Base-by-base conservation (phyloP, 2,113 vertebrate species). In the Seriola dumerili region DNA sequence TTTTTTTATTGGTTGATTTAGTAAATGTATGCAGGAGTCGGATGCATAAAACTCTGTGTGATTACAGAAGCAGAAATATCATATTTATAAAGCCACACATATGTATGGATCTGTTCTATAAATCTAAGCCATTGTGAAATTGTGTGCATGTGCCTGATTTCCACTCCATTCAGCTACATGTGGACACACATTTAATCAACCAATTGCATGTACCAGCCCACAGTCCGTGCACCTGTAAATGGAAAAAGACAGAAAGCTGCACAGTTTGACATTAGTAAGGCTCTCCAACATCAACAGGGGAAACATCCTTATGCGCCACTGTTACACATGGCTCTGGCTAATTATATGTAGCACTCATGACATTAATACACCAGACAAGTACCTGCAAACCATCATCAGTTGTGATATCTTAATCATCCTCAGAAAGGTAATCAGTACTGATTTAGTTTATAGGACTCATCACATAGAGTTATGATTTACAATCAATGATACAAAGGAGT, bases 21-120 rank as follows among this genome's bases (percentile, higher is more conserved):
- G 40, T 69, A 54, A 78, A 68, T 68, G 14, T 71, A 68, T 80
- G 70, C 64, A n/a, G 42, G 25, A 42, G 64, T 65, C 72, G 70
- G 23, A 44, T 8, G n/a, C 29, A 40, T 79, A 23, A 50, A 42
- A 13, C 38, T n/a, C 3, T 62, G 19, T 57, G 10, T 32, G 34
- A 34, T 65, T 68, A 64, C 19, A 19, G 34, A 65, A 72, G 25
- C 13, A 74, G 21, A 77, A 66, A 68, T 69, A 25, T n/a, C 13
- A 25, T 46, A 55, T 78, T 50, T 52, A 50, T 62, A 42, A 65
- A 54, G 38, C 52, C 32, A 25, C 38, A 36, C 36, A 48, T 76
- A 83, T 83, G 76, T 67, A 68, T 13, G 40, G 10, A 10, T 10
- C 59, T 1, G 44, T 83, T 78, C 50, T n/a, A 16, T 2, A 44